A percentile compares a stretch with the other conserved stretches of the same genome.
These are phyloP conservation scores for Aspidoscelis tigris DNA, from an alignment of 2,113 vertebrate genomes.

Conservation along the genomic window DNA sequence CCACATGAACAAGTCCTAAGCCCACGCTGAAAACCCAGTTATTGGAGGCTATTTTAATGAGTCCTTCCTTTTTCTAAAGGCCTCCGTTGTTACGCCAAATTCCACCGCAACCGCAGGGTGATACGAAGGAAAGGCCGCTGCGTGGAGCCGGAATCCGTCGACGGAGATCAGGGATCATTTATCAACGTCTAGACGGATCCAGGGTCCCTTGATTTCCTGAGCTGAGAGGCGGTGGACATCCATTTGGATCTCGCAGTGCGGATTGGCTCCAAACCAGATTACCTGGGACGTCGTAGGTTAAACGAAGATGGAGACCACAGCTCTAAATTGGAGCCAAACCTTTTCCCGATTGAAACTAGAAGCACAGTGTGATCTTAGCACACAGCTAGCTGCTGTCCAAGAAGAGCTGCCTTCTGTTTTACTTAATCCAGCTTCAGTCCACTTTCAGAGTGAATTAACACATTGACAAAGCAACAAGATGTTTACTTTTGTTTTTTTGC, in stretches of 20 bases:
- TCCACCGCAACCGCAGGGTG: slow-evolving; percentile 94
- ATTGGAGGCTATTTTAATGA: too few species aligned
- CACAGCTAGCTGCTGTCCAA: too few species aligned
- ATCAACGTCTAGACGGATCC: slow-evolving; percentile 83
- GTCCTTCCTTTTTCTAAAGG: slow-evolving; percentile 71
- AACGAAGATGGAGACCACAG: not conserved
- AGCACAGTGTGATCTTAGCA: not conserved
- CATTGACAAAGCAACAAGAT: too few species aligned
- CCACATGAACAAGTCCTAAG: too few species aligned
- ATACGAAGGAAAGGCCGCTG: slow-evolving; percentile 93
- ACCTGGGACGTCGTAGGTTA: slow-evolving; percentile 51
- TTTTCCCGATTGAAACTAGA: not conserved
- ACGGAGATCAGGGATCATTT: slow-evolving; percentile 91
- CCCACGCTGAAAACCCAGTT: too few species aligned
- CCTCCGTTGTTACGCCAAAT: slow-evolving; percentile 95
- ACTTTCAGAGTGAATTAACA: too few species aligned
- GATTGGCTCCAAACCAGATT: slow-evolving; percentile 42
- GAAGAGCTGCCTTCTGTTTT: not conserved
- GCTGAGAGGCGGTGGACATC: slow-evolving; percentile 30
- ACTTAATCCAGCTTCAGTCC: too few species aligned
- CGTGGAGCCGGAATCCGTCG: slow-evolving; percentile 88
- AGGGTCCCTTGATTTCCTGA: slow-evolving; percentile 20
- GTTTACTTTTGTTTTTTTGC: too few species aligned
- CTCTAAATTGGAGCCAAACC: too few species aligned
- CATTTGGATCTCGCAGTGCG: slow-evolving; percentile 40